phyloP scores from a whole-genome alignment of 2,797 vertebrate species.

The Pogoniulus pusillus region DNA sequence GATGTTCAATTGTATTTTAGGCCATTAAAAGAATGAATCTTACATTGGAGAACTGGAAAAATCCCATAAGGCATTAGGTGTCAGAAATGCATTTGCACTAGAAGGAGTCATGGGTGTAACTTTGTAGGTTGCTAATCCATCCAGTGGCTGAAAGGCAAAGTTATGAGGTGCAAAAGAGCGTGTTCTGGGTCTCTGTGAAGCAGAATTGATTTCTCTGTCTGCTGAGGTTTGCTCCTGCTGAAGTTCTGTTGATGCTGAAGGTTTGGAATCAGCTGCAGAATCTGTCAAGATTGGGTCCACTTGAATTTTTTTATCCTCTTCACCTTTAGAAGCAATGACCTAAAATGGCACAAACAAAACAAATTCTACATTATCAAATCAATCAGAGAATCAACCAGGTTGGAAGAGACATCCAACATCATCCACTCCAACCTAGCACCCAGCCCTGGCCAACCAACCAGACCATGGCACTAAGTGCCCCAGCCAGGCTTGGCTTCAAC shows the following conservation, averaged over 20 bases:
- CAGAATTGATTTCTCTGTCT: neutral
- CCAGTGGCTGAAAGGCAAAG: slow-evolving; percentile 87
- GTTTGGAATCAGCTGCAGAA: neutral
- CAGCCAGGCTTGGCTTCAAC: too few species aligned
- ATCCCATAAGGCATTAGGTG: slow-evolving; percentile 76
- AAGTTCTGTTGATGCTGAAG: neutral
- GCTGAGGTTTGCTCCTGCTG: slow-evolving; percentile 1
- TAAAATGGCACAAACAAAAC: neutral
- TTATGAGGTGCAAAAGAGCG: slow-evolving; percentile 89
- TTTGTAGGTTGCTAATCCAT: slow-evolving; percentile 80
- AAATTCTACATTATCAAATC: neutral
- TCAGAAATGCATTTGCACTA: slow-evolving; percentile 82
- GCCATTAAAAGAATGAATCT: slow-evolving; percentile 23
- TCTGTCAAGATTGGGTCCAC: neutral
- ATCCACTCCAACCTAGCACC: too few species aligned
- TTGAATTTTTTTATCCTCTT: slow-evolving; percentile 20
- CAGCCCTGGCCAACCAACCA: too few species aligned
- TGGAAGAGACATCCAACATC: too few species aligned
- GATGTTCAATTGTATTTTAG: neutral
- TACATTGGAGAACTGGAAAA: slow-evolving; percentile 62
- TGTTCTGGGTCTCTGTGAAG: slow-evolving; percentile 44
- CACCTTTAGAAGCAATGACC: slow-evolving; percentile 43
- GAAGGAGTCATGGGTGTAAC: slow-evolving; percentile 84
- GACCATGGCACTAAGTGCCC: too few species aligned
- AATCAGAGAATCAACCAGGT: too few species aligned